phyloP scores from a whole-genome alignment of 2,888 invertebrate genomes.

The Liposcelis brunnea region DNA sequence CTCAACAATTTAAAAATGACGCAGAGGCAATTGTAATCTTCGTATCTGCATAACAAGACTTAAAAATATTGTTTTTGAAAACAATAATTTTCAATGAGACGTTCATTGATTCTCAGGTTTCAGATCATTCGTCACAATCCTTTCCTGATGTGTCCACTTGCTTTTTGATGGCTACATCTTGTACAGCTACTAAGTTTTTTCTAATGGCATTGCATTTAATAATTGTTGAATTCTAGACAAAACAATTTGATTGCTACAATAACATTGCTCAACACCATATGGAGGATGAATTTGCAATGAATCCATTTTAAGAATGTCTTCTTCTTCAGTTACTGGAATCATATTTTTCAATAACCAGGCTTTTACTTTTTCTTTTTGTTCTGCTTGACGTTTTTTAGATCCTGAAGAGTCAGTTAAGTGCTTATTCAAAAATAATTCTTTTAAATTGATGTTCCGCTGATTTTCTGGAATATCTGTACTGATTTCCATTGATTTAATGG shows the following conservation, averaged over 20 bases:
- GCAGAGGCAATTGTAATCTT: too few species aligned
- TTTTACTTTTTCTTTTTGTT: constrained; percentile 19
- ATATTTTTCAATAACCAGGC: constrained; percentile 25
- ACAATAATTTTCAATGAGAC: too few species aligned
- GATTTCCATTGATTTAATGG: constrained; percentile 5
- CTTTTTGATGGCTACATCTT: constrained; percentile 7
- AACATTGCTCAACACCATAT: constrained; percentile 25
- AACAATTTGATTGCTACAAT: constrained; percentile 25
- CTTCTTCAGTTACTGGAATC: constrained; percentile 24
- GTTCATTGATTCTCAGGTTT: too few species aligned
- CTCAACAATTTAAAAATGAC: too few species aligned
- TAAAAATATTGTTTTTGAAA: too few species aligned
- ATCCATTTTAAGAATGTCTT: constrained; percentile 23
- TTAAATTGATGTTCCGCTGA: constrained; percentile 7
- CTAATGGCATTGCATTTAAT: constrained; percentile 23
- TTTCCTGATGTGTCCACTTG: constrained; percentile 2
- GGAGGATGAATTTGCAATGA: constrained; percentile 25
- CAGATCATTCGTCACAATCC: too few species aligned
- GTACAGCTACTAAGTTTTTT: neutral
- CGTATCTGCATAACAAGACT: too few species aligned
- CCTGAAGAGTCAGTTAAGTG: neutral
- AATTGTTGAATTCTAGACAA: constrained; percentile 25
- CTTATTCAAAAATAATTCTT: neutral
- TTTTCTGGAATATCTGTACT: constrained; percentile 1
- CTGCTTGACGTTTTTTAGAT: constrained; percentile 9